Evolutionary conservation across 1,140 invertebrate genomes (phyloP).

Genomic region (Diabrotica virgifera): DNA sequence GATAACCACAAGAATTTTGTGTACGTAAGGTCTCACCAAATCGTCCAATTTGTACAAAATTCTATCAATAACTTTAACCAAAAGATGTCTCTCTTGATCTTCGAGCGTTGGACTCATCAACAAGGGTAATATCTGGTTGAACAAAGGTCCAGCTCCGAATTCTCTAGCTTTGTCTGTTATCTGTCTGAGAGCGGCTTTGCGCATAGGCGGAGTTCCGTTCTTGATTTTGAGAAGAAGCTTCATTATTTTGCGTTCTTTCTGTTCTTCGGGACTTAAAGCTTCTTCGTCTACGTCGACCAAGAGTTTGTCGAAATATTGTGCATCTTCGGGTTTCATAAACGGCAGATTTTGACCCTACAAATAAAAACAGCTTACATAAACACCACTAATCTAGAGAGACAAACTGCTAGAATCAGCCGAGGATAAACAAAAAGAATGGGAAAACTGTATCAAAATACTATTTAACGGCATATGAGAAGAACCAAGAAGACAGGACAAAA

Average conservation of each 20-base stretch:
- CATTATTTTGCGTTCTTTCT: constrained; percentile 99
- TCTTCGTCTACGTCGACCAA: constrained; percentile 98
- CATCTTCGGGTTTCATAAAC: constrained; percentile 99
- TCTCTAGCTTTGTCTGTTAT: constrained; percentile 98
- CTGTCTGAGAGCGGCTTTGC: constrained; percentile 94
- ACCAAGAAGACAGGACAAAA: no score
- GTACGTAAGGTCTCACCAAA: constrained; percentile 97
- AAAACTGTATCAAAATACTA: no score
- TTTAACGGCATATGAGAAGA: no score
- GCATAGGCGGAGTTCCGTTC: constrained; percentile 99
- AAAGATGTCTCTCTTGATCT: constrained; percentile 97
- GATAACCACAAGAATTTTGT: constrained; percentile 99
- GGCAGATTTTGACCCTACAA: constrained; percentile 76
- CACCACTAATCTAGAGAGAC: no score
- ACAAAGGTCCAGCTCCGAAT: constrained; percentile 96
- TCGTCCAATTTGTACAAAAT: constrained; percentile 99
- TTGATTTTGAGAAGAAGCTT: constrained; percentile 97
- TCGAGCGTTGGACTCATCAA: constrained; percentile 99
- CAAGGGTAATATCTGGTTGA: constrained; percentile 97
- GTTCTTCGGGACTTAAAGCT: constrained; percentile 89
- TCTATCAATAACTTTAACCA: constrained; percentile 99
- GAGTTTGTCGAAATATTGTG: constrained; percentile 99
- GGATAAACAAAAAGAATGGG: no score
- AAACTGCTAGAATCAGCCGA: no score
- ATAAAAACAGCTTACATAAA: background rate